These are phyloP conservation scores for Lucilia sericata DNA, from an alignment of 1,140 invertebrate genomes.

Conservation along the genomic window DNA sequence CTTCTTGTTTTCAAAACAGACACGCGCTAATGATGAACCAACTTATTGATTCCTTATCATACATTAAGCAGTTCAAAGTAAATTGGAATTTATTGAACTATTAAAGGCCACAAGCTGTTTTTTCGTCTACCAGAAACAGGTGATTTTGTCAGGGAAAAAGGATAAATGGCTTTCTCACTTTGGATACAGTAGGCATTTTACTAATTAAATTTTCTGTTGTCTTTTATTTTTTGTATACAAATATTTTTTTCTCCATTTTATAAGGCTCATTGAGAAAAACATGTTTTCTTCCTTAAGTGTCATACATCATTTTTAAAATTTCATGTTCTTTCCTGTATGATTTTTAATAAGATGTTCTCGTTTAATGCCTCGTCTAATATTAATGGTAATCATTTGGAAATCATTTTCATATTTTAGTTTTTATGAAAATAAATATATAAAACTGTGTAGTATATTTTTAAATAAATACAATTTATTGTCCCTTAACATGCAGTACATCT, in stretches of 20 bases:
- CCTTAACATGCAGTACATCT: not conserved
- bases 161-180: not conserved
- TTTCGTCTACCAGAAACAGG: not conserved
- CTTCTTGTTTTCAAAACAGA: not conserved
- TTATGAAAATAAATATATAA: too few species aligned
- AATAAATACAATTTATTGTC: not conserved
- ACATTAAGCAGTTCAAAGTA: not conserved
- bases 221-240: not conserved
- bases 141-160: not conserved
- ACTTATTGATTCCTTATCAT: constrained; percentile 13
- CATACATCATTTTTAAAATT: not conserved
- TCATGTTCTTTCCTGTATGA: not conserved
- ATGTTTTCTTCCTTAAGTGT: not conserved
- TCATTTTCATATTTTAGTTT: not conserved
- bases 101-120: not conserved
- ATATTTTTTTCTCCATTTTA: not conserved
- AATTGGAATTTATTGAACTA: constrained; percentile 7
- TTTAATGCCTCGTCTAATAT: not conserved
- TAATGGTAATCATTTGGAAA: not conserved
- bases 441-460: not conserved
- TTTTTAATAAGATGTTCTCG: not conserved
- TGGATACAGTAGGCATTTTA: not conserved
- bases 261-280: constrained; percentile 1
- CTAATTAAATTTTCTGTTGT: not conserved
- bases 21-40: not conserved